Conservation (phyloP, 2,888 invertebrate species). For the Exocentrus adspersus region DNA sequence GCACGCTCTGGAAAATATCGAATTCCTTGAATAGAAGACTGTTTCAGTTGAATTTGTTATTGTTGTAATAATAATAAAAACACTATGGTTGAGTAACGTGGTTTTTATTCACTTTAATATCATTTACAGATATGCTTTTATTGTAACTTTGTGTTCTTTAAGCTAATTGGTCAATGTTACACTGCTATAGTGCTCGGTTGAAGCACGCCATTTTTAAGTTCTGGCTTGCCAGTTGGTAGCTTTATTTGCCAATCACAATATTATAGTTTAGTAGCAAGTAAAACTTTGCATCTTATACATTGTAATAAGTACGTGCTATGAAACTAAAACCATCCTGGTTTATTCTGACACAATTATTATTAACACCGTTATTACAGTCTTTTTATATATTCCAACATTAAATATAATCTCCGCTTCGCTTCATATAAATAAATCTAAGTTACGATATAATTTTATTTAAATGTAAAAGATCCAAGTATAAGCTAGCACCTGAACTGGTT, state of each 20-base stretch:
- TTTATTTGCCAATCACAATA: background rate
- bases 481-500: too few relatives aligned
- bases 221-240: too few relatives aligned
- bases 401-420: background rate
- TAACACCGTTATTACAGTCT: background rate
- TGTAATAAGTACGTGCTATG: too few relatives aligned
- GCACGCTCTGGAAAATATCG: background rate
- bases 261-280: background rate
- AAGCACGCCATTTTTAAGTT: too few relatives aligned
- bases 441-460: too few relatives aligned
- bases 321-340: too few relatives aligned
- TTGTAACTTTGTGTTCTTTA: conserved; percentile 8
- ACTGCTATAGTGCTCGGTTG: too few relatives aligned
- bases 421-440: background rate
- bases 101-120: conserved; percentile 22
- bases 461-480: background rate
- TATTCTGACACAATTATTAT: background rate
- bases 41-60: too few relatives aligned
- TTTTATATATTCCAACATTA: background rate
- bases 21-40: too few relatives aligned
- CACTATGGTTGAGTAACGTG: conserved; percentile 1
- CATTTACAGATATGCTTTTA: conserved; percentile 26
- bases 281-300: too few relatives aligned
- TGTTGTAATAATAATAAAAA: too few relatives aligned
- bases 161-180: conserved; percentile 18